These are phyloP conservation scores for Drosophila parabipectinata DNA, from an alignment of 1,140 invertebrate species.

Conservation along the genomic window DNA sequence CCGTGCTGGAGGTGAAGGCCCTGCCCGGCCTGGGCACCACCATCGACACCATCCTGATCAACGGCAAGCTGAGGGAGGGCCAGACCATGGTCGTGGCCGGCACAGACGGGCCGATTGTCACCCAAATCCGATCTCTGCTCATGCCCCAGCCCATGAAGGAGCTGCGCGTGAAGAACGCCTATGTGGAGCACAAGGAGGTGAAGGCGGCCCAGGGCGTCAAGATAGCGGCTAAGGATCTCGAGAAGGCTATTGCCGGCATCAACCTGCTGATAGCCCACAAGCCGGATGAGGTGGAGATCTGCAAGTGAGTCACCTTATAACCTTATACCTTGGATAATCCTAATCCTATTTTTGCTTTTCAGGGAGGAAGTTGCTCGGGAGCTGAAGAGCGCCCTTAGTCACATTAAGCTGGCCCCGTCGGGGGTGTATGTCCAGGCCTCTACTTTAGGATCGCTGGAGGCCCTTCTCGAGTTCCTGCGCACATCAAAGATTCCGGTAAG, in stretches of 20 bases:
- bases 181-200: constrained; percentile 97
- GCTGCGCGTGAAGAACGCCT: constrained; percentile 98
- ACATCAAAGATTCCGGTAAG: constrained; percentile 98
- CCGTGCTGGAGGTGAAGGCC: constrained; percentile 99
- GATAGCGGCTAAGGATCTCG: constrained; percentile 98
- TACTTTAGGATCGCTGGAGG: constrained; percentile 98
- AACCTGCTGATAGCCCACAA: constrained; percentile 95
- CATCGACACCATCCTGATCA: constrained; percentile 99
- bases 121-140: constrained; percentile 97
- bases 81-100: constrained; percentile 98
- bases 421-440: constrained; percentile 99
- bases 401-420: constrained; percentile 95
- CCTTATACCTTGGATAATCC: too few species aligned
- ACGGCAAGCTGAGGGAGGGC: constrained; percentile 95
- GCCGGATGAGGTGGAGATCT: constrained; percentile 96
- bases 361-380: constrained; percentile 93
- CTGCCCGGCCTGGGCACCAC: constrained; percentile 98
- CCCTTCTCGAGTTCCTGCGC: constrained; percentile 97
- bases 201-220: constrained; percentile 99
- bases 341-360: constrained; percentile 7
- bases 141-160: constrained; percentile 99
- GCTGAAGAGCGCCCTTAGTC: constrained; percentile 94
- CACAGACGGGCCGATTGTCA: constrained; percentile 98
- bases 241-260: constrained; percentile 98
- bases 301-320: constrained; percentile 83